These are phyloP conservation scores for Melanotus villosus DNA, from an alignment of 2,888 invertebrate genomes.

Conservation along the genomic window DNA sequence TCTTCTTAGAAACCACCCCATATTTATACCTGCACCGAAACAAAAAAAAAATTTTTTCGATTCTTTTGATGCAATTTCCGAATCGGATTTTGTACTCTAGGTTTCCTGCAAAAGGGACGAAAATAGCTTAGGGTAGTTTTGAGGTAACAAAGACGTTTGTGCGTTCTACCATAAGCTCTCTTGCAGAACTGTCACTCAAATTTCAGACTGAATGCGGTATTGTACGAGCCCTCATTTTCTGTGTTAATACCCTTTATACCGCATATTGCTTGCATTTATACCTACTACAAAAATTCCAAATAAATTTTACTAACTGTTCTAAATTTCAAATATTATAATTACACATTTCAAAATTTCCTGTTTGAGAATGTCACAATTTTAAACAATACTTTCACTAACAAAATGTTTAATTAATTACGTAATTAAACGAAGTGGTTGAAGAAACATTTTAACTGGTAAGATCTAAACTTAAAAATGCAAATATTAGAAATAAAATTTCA, in stretches of 20 bases:
- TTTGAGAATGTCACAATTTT: too few relatives aligned
- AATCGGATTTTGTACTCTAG: conserved; percentile 24
- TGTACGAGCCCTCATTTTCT: conserved; percentile 4
- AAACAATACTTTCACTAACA: too few relatives aligned
- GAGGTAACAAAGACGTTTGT: conserved; percentile 50
- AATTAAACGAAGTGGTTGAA: too few relatives aligned
- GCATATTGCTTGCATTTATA: conserved; percentile 1
- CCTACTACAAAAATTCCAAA: too few relatives aligned
- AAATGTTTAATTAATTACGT: too few relatives aligned
- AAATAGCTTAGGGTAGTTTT: conserved; percentile 7
- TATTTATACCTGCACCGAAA: conserved; percentile 51
- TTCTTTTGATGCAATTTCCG: conserved; percentile 44
- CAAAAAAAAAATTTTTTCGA: conserved; percentile 38
- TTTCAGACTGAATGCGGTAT: conserved; percentile 37
- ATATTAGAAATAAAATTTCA: too few relatives aligned
- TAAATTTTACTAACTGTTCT: too few relatives aligned
- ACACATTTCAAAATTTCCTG: too few relatives aligned
- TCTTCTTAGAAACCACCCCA: conserved; percentile 52
- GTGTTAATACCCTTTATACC: conserved; percentile 17
- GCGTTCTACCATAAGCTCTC: conserved; percentile 48
- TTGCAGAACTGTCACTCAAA: conserved; percentile 50
- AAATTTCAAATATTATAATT: too few relatives aligned
- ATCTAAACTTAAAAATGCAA: too few relatives aligned
- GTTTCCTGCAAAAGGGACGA: conserved; percentile 11
- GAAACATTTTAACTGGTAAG: too few relatives aligned